Conservation (phyloP, 1,140 invertebrate genomes). For the Drosophila seguyi region DNA sequence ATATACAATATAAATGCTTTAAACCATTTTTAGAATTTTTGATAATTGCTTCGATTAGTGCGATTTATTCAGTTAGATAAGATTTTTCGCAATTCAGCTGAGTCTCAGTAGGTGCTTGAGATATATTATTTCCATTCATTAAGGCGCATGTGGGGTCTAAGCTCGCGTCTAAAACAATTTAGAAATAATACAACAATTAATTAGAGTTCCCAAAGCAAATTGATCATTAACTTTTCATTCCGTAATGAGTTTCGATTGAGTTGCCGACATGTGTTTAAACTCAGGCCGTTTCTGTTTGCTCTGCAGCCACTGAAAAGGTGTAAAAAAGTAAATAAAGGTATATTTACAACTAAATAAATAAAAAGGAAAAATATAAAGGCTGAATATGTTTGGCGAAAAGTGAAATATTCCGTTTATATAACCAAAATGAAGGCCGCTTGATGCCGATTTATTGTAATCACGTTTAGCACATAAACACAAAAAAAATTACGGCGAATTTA, state of each 20-base stretch:
- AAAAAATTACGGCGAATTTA: constrained; percentile 38
- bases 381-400: constrained; percentile 19
- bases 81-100: constrained; percentile 8
- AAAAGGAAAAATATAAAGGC: constrained; percentile 13
- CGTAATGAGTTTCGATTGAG: constrained; percentile 39
- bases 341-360: constrained; percentile 5
- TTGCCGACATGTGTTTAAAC: constrained; percentile 26
- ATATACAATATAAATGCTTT: not conserved
- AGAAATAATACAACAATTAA: constrained; percentile 52
- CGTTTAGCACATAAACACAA: constrained; percentile 46
- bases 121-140: constrained; percentile 39
- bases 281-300: constrained; percentile 17
- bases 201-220: constrained; percentile 46
- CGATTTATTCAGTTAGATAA: constrained; percentile 36
- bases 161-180: constrained; percentile 35
- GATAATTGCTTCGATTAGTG: constrained; percentile 43
- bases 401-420: constrained; percentile 39
- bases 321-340: not conserved
- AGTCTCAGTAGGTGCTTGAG: constrained; percentile 18
- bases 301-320: not conserved
- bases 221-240: constrained; percentile 37
- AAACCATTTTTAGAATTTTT: constrained; percentile 18
- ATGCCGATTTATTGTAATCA: constrained; percentile 57
- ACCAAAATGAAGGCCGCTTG: constrained; percentile 38
- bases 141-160: constrained; percentile 26